Evolutionary conservation across 92 coral and sea anemone genomes (phyloP), one percentile per base, ranked within the genome.

Genomic region (Desmophyllum pertusum): DNA sequence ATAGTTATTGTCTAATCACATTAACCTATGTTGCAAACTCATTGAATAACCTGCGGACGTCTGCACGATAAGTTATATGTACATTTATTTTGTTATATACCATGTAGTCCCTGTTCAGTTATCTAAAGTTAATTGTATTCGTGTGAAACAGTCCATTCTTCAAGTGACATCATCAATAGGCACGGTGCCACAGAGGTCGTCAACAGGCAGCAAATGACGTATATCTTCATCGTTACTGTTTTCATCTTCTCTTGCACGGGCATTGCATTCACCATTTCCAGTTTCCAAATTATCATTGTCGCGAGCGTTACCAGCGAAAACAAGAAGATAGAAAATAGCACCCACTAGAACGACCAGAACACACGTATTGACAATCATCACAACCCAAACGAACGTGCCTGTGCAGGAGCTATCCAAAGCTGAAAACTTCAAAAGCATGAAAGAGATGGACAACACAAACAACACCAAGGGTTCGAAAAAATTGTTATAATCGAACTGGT

Each of bases 371-470:
- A 83, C 77, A 41, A 67, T 27, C 45, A 90, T 81, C 36, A 88
- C 84, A 43, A 83, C 18, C 93, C 93, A 90, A 50, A 88, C 55
- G 40, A 83, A 73, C 11, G 82, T 10, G 11, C 1, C 23, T 18
- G 77, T 46, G 33, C 69, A 66, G 10, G 45, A 55, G 51, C 57
- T 50, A 78, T 86, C 93, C 52, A 87, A 45, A 19, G 84, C 68
- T 36, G 93, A 86, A 80, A 91, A 84, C 65, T 92, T 84, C 41
- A 85, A 37, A 37, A 84, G 53, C 61, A 88, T 75, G 50, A 91
- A 91, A 1, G 94, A 91, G 48, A 83, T 77, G 15, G 88, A 78
- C 13, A 91, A 75, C 31, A 84, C 94, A 15, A 91, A 33, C 83
- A 88, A 69, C 19, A 89, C 89, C 9, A 80, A 6, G 21, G 86